phyloP scores from a whole-genome alignment of 2,113 vertebrate species.

The Sebastes schlegelii region DNA sequence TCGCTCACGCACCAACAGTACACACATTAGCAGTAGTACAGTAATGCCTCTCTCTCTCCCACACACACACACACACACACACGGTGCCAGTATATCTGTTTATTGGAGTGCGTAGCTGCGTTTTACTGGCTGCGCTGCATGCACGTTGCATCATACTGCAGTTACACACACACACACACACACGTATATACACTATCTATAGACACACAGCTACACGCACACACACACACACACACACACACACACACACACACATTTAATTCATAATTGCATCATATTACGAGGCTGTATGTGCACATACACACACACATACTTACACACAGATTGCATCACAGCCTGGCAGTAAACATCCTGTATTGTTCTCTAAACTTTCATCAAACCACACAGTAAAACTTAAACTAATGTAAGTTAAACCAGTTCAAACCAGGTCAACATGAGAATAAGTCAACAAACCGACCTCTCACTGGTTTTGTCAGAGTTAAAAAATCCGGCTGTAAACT shows the following conservation, averaged over 20 bases:
- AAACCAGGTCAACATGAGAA: too few relatives aligned
- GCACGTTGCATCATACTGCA: constrained; percentile 51
- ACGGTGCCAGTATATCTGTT: constrained; percentile 47
- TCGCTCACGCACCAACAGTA: constrained; percentile 56
- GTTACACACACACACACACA: constrained; percentile 3
- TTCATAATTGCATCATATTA: constrained; percentile 51
- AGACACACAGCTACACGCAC: constrained; percentile 20
- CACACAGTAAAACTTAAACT: too few relatives aligned
- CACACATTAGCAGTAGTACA: constrained; percentile 59
- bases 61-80: constrained; percentile 15
- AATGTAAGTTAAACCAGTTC: too few relatives aligned
- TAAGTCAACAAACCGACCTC: too few relatives aligned
- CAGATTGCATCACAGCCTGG: constrained; percentile 59
- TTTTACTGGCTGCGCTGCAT: constrained; percentile 46
- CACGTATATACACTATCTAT: constrained; percentile 39
- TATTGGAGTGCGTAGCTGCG: constrained; percentile 48
- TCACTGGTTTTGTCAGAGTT: too few relatives aligned
- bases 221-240: constrained; percentile 1
- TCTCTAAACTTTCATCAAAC: constrained; percentile 44
- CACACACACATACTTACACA: constrained; percentile 44
- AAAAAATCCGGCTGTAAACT: too few relatives aligned
- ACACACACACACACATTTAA: constrained; percentile 6
- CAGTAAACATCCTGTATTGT: constrained; percentile 46
- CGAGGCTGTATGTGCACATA: constrained; percentile 8
- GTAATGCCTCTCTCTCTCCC: constrained; percentile 31